Percentiles rank a stretch among this genome's conserved stretches.
phyloP scores from a whole-genome alignment of 2,888 invertebrate genomes.

The Chalcis sispes region DNA sequence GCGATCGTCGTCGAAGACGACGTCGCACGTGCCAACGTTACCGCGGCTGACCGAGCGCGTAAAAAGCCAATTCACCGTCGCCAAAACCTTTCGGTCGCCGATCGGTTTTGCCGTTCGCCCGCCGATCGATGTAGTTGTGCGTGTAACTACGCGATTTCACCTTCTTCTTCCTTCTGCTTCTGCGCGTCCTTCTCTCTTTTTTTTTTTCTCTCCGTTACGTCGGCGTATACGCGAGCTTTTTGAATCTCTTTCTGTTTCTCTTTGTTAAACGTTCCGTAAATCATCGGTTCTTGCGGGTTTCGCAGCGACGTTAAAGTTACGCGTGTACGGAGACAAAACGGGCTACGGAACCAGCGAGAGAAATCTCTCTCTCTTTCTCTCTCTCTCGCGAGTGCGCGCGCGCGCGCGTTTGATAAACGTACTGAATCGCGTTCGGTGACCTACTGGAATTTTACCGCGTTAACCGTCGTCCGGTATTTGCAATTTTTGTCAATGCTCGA shows the following conservation, averaged over 20 bases:
- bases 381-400: no score
- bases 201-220: not conserved
- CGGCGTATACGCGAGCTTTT: not conserved
- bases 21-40: slow-evolving; percentile 27
- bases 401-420: slow-evolving; percentile 31
- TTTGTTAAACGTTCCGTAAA: slow-evolving; percentile 52
- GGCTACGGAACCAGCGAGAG: no score
- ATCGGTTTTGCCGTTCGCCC: slow-evolving; percentile 28
- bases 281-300: slow-evolving; percentile 51
- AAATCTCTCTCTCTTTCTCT: not conserved
- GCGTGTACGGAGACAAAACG: not conserved
- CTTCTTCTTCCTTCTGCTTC: not conserved
- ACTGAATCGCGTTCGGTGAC: slow-evolving; percentile 1
- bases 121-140: slow-evolving; percentile 44
- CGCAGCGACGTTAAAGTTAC: no score
- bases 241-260: not conserved
- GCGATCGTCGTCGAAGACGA: not conserved
- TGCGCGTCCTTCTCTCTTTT: not conserved
- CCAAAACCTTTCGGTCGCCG: slow-evolving; percentile 6
- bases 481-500: no score
- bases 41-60: not conserved
- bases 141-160: slow-evolving; percentile 30
- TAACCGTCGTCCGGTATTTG: no score
- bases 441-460: slow-evolving; percentile 33
- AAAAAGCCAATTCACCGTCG: slow-evolving; percentile 43